Conservation (phyloP, 2,113 vertebrate genomes). For the Nothobranchius furzeri region DNA sequence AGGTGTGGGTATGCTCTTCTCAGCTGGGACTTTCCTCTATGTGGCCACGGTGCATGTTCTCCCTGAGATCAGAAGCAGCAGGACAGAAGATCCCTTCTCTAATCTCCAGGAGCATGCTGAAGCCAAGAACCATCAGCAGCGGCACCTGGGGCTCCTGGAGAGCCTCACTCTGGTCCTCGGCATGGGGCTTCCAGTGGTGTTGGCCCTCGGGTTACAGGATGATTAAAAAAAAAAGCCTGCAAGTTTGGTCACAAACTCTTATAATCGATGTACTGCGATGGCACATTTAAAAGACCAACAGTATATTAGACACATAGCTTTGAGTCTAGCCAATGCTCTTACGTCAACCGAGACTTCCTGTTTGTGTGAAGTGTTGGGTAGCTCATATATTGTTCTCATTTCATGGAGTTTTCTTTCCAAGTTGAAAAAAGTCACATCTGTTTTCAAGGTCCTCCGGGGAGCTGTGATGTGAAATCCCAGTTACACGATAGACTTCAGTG, state of each 20-base stretch:
- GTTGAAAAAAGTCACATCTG: conserved; percentile 1
- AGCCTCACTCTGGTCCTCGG: conserved; percentile 73
- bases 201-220: conserved; percentile 76
- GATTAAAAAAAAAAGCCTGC: conserved; percentile 50
- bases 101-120: conserved; percentile 42
- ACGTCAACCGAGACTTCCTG: not conserved
- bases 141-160: conserved; percentile 70
- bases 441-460: not conserved
- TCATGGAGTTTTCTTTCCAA: conserved; percentile 3
- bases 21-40: conserved; percentile 79
- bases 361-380: not conserved
- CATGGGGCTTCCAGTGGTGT: conserved; percentile 76
- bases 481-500: conserved; percentile 19
- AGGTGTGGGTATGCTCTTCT: conserved; percentile 80
- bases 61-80: conserved; percentile 73
- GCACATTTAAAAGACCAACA: not conserved
- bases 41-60: conserved; percentile 76
- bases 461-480: not conserved
- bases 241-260: not conserved
- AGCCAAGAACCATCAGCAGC: conserved; percentile 25
- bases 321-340: conserved; percentile 9
- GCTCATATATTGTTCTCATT: not conserved
- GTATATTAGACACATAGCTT: conserved; percentile 2
- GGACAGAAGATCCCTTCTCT: conserved; percentile 9
- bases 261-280: not conserved